These are phyloP conservation scores for Phallusia fumigata DNA, from an alignment of 23 tunicate species.

Conservation along the genomic window DNA sequence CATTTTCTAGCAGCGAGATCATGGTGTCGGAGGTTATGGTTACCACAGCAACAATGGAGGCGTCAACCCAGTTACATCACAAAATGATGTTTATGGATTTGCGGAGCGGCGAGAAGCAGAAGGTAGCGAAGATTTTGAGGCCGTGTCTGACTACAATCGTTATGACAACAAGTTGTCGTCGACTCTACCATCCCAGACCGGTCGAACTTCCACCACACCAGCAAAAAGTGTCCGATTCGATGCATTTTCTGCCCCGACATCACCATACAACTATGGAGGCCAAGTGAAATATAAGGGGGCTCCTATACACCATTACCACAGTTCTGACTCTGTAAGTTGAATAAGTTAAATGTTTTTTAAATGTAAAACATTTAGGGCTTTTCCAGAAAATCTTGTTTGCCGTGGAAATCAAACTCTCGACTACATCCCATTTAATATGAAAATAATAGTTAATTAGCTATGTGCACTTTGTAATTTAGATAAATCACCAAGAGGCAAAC, in stretches of 20 bases:
- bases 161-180: conserved; percentile 24
- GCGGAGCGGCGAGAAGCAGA: conserved; percentile 84
- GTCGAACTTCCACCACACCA: conserved; percentile 34
- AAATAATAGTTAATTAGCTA: too few relatives aligned
- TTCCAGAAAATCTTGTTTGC: too few relatives aligned
- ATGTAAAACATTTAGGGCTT: too few relatives aligned
- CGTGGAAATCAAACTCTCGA: too few relatives aligned
- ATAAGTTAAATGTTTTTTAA: too few relatives aligned
- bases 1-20: conserved; percentile 26
- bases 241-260: conserved; percentile 60
- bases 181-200: conserved; percentile 24
- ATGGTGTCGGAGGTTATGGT: conserved; percentile 45
- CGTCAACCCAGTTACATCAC: background rate
- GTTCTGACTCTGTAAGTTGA: conserved; percentile 25
- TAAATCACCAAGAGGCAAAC: background rate
- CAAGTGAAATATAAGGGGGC: conserved; percentile 24
- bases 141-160: conserved; percentile 14
- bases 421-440: too few relatives aligned
- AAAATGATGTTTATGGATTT: conserved; percentile 47
- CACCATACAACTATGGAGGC: conserved; percentile 40
- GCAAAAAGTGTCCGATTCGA: conserved; percentile 62
- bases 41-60: conserved; percentile 6
- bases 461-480: background rate
- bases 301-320: conserved; percentile 13
- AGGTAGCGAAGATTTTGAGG: conserved; percentile 82